Base-by-base conservation (phyloP, 2,888 invertebrate species). In the Hydrotaea diabolus region DNA sequence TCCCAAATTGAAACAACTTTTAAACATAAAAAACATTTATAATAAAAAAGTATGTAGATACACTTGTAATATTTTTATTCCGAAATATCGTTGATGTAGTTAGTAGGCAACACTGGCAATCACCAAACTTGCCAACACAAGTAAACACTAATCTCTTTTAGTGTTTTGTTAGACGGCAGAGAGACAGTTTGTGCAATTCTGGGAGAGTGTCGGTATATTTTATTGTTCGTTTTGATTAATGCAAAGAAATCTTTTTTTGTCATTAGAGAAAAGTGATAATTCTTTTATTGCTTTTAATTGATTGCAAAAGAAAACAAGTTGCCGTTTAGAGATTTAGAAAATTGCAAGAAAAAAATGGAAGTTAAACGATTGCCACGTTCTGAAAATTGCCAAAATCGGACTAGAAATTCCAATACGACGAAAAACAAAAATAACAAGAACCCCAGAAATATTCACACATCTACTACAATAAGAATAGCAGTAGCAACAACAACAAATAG, bases 361-460 rank as follows among this genome's bases (percentile, higher is more conserved):
- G 49, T 59, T 73, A 76, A 80, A 80, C 75, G 74, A 76, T 59
- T 84, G 73, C 62, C 82, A 72, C 76, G 59, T 57, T 82, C 78
- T 66, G 57, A 80, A 76, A 84, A 80, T 78, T 78, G n/a, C 76
- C 84, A 86, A 78, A 86, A 72, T 73, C 86, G 86, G 86, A 86
- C 86, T 85, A 86, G 80, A 82, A 80, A 80, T 82, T 59, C 13
- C 49, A 78, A 82, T n/a, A n/a, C n/a, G 72, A 73, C 71, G 43
- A 66, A 75, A 78, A 39, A 23, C 26, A 36, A 57, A 69, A 82
- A 46, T 82, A 74, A 73, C 77, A 53, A 21, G 55, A 74, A 36
- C 69, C 64, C 73, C 76, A 73, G 69, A 43, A 79, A 79, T 26
- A n/a, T 62, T 23, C 62, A 26, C 2, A 17, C 36, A 81, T 62